Conservation (phyloP, 2,797 vertebrate species). For the Pangasius larnaudii region DNA sequence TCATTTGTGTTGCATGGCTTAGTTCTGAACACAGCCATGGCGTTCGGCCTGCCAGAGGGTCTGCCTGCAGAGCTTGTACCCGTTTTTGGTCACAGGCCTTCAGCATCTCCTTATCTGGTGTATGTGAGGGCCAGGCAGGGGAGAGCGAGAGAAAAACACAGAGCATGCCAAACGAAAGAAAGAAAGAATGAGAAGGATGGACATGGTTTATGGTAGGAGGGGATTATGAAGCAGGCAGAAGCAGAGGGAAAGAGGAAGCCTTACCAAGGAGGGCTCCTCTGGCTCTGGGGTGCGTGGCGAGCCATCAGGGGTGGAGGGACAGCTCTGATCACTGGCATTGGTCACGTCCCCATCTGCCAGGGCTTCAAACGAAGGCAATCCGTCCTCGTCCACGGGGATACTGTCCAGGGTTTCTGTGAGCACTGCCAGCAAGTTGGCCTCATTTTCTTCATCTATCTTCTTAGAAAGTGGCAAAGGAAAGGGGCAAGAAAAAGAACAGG, state of each 20-base stretch:
- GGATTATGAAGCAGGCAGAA: constrained; percentile 39
- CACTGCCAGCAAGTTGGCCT: constrained; percentile 98
- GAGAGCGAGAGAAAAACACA: constrained; percentile 26
- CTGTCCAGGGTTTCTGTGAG: constrained; percentile 99
- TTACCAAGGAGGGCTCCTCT: constrained; percentile 98
- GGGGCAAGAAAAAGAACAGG: constrained; percentile 53
- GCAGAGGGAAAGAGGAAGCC: constrained; percentile 64
- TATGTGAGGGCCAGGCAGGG: constrained; percentile 54
- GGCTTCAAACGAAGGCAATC: constrained; percentile 98
- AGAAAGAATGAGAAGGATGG: constrained; percentile 37
- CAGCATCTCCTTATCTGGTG: constrained; percentile 61
- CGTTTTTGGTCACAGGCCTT: constrained; percentile 57
- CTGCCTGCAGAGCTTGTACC: constrained; percentile 49
- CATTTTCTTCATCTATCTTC: constrained; percentile 99
- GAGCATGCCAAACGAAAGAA: constrained; percentile 50
- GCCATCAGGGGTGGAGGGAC: constrained; percentile 91
- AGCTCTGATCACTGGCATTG: constrained; percentile 93
- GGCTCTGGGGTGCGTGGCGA: constrained; percentile 91
- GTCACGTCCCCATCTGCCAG: constrained; percentile 99
- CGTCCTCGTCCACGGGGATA: constrained; percentile 99
- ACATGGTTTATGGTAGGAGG: constrained; percentile 41
- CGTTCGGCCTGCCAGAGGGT: constrained; percentile 42
- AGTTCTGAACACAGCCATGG: constrained; percentile 37
- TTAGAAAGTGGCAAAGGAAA: constrained; percentile 69
- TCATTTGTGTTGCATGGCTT: constrained; percentile 56